Evolutionary conservation across 1,140 invertebrate genomes (phyloP).

Genomic region (Laodelphax striatellus): DNA sequence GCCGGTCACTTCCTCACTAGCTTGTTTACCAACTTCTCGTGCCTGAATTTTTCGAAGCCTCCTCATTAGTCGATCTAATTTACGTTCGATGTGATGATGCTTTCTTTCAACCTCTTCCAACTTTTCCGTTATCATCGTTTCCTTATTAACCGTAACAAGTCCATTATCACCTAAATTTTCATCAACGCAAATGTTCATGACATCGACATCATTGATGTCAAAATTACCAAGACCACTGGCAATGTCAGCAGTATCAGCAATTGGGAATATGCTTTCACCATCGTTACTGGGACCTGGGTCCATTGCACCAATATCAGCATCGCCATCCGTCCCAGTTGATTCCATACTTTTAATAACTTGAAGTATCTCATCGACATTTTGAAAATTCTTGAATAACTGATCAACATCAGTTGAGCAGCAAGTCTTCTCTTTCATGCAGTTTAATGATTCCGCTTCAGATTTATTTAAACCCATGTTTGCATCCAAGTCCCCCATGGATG

Average conservation of each 20-base stretch:
- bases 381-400: slow-evolving; percentile 37
- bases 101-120: slow-evolving; percentile 32
- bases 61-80: slow-evolving; percentile 55
- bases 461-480: slow-evolving; percentile 47
- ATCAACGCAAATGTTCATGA: slow-evolving; percentile 44
- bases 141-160: slow-evolving; percentile 23
- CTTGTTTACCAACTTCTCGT: slow-evolving; percentile 55
- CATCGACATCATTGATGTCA: slow-evolving; percentile 39
- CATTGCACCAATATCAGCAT: slow-evolving; percentile 38
- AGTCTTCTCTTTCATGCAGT: slow-evolving; percentile 7
- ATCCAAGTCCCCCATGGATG: slow-evolving; percentile 47
- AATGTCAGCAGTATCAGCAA: slow-evolving; percentile 35
- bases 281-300: slow-evolving; percentile 49
- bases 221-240: slow-evolving; percentile 31
- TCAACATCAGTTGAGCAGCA: slow-evolving; percentile 34
- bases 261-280: slow-evolving; percentile 37
- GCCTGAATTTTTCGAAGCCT: slow-evolving; percentile 63
- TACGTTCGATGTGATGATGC: slow-evolving; percentile 50
- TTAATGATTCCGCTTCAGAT: slow-evolving; percentile 9
- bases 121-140: slow-evolving; percentile 30
- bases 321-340: slow-evolving; percentile 15
- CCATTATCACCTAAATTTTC: slow-evolving; percentile 32
- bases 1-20: slow-evolving; percentile 57
- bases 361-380: slow-evolving; percentile 48
- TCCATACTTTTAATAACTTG: slow-evolving; percentile 57